Conservation (phyloP, 2,888 invertebrate genomes). For the Agrilus mali region DNA sequence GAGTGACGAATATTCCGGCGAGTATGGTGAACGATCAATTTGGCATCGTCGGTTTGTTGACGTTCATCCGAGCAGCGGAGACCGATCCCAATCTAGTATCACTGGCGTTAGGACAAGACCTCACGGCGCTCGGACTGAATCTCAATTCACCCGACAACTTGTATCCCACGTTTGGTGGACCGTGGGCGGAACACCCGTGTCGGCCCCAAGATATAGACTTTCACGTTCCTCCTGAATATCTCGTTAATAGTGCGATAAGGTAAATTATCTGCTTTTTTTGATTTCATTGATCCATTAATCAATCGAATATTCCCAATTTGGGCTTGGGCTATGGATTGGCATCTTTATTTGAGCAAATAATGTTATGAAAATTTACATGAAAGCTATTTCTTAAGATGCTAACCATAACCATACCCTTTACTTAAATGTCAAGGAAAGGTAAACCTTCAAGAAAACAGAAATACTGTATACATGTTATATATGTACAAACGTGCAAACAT, state of each 20-base stretch:
- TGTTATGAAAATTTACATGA: too few relatives aligned
- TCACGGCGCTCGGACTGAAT: constrained; percentile 95
- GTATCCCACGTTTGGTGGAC: constrained; percentile 97
- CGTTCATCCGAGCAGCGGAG: constrained; percentile 96
- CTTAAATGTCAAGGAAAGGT: too few relatives aligned
- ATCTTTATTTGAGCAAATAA: too few relatives aligned
- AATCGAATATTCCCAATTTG: background rate
- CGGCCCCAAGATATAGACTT: constrained; percentile 98
- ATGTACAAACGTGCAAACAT: too few relatives aligned
- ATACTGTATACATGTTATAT: too few relatives aligned
- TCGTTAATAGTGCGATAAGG: constrained; percentile 91
- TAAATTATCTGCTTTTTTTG: constrained; percentile 20
- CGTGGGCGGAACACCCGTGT: constrained; percentile 96
- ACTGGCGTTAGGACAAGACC: constrained; percentile 92
- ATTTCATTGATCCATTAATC: background rate
- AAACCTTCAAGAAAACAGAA: too few relatives aligned
- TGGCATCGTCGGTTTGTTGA: constrained; percentile 96
- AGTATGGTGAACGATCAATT: constrained; percentile 99
- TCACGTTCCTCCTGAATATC: constrained; percentile 96
- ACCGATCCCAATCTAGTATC: constrained; percentile 94
- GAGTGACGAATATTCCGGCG: constrained; percentile 95
- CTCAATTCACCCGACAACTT: constrained; percentile 96
- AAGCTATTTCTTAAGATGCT: too few relatives aligned
- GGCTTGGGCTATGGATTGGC: too few relatives aligned
- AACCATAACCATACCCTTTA: too few relatives aligned